These are phyloP conservation scores for Oryzias curvinotus DNA, from an alignment of 2,113 vertebrate species.

Conservation along the genomic window DNA sequence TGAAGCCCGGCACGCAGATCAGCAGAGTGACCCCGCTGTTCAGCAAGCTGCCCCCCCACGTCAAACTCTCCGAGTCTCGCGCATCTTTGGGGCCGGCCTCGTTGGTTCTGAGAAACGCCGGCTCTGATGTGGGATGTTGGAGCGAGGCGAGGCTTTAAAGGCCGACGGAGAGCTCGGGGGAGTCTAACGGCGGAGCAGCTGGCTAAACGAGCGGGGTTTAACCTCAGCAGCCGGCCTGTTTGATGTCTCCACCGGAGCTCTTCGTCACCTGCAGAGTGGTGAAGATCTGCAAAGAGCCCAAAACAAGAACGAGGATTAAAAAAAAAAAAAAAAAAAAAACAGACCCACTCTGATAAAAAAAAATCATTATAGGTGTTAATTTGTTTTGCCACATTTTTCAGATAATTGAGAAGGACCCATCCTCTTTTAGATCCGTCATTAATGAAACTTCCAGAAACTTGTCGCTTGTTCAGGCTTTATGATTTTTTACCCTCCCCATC, in stretches of 20 bases:
- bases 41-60: slow-evolving; percentile 69
- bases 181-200: slow-evolving; percentile 50
- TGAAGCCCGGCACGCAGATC: slow-evolving; percentile 27
- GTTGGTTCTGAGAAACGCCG: slow-evolving; percentile 52
- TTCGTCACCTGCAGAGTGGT: slow-evolving; percentile 91
- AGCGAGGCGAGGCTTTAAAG: neutral
- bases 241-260: slow-evolving; percentile 85
- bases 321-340: neutral
- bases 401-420: fast-evolving
- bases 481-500: too few species aligned
- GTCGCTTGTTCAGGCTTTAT: too few species aligned
- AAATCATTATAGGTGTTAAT: too few species aligned
- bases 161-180: neutral
- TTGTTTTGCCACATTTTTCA: too few species aligned
- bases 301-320: neutral
- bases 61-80: neutral
- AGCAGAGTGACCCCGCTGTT: slow-evolving; percentile 84
- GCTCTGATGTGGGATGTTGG: neutral
- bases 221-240: slow-evolving; percentile 92
- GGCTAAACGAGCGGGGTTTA: slow-evolving; percentile 88
- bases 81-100: neutral
- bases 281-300: slow-evolving; percentile 80
- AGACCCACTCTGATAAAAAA: too few species aligned
- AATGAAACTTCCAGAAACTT: too few species aligned
- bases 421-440: too few species aligned